Evolutionary conservation across 1,140 invertebrate species (phyloP).

Genomic region (Philopotamus ludificatus): DNA sequence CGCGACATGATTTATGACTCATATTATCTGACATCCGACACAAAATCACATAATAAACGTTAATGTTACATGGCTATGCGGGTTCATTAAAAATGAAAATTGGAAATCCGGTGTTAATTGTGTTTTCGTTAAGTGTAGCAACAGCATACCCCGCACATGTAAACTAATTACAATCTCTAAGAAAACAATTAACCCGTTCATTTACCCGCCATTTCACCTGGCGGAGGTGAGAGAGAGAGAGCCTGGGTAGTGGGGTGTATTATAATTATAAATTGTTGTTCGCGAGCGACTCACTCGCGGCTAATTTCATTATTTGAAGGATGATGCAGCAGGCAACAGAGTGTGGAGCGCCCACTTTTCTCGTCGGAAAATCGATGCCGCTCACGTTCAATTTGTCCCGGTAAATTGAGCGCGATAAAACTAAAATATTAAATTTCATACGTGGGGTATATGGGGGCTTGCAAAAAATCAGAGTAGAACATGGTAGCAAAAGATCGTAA

Average conservation of each 20-base stretch:
- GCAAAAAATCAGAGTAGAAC: background rate
- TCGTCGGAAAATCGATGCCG: background rate
- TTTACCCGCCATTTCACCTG: constrained; percentile 40
- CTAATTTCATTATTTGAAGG: constrained; percentile 36
- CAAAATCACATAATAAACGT: no score
- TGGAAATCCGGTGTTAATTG: constrained; percentile 39
- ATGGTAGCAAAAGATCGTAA: background rate
- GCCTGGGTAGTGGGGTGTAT: constrained; percentile 22
- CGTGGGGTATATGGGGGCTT: background rate
- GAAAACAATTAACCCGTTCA: constrained; percentile 41
- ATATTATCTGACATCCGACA: no score
- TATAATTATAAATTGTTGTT: constrained; percentile 42
- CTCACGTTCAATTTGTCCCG: background rate
- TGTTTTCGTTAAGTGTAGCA: constrained; percentile 34
- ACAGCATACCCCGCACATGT: constrained; percentile 33
- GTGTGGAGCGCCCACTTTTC: background rate
- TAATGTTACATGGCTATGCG: no score
- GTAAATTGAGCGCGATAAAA: no score
- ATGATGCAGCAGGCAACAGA: constrained; percentile 22
- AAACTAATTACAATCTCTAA: constrained; percentile 42
- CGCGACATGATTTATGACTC: no score
- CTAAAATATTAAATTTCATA: background rate
- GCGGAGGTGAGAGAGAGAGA: constrained; percentile 25
- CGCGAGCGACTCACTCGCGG: constrained; percentile 35
- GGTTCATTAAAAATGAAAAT: constrained; percentile 27